Conservation (phyloP, 1,140 invertebrate genomes). For the Choristoneura fumiferana region DNA sequence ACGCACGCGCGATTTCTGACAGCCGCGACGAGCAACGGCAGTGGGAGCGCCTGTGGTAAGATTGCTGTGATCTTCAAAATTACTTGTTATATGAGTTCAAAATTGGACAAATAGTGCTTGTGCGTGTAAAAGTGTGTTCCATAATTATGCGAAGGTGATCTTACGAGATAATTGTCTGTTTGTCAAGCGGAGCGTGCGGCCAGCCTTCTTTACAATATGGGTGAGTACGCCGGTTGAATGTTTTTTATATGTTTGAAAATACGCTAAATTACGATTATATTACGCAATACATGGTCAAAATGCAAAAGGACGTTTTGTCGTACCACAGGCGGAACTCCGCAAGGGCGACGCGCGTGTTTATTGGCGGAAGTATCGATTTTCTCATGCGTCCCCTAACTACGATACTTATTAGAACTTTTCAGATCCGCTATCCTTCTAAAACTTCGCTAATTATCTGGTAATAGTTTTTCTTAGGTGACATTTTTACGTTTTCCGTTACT, state of each 20-base stretch:
- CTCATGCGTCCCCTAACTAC: constrained; percentile 41
- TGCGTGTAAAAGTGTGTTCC: constrained; percentile 40
- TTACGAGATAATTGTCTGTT: constrained; percentile 35
- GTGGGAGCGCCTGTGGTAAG: constrained; percentile 24
- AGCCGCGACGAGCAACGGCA: constrained; percentile 30
- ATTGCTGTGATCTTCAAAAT: neutral
- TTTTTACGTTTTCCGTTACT: no score
- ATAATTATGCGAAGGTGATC: constrained; percentile 54
- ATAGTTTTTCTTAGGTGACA: no score
- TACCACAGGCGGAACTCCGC: neutral
- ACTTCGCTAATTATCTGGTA: no score
- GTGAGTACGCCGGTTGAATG: constrained; percentile 59
- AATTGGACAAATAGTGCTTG: constrained; percentile 36
- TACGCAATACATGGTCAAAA: constrained; percentile 4
- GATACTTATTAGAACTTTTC: constrained; percentile 20
- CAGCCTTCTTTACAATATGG: constrained; percentile 52
- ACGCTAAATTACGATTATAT: neutral
- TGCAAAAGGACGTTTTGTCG: neutral
- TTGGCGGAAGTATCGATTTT: constrained; percentile 71
- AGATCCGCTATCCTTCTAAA: no score
- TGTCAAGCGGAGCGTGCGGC: constrained; percentile 29
- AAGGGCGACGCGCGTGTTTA: constrained; percentile 30
- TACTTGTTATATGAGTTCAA: constrained; percentile 33
- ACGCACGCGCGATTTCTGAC: constrained; percentile 56
- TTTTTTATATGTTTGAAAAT: constrained; percentile 27